Percentiles rank a stretch among this genome's conserved stretches.
phyloP scores from a whole-genome alignment of 2,888 invertebrate species.

The Synergus laeviventris region DNA sequence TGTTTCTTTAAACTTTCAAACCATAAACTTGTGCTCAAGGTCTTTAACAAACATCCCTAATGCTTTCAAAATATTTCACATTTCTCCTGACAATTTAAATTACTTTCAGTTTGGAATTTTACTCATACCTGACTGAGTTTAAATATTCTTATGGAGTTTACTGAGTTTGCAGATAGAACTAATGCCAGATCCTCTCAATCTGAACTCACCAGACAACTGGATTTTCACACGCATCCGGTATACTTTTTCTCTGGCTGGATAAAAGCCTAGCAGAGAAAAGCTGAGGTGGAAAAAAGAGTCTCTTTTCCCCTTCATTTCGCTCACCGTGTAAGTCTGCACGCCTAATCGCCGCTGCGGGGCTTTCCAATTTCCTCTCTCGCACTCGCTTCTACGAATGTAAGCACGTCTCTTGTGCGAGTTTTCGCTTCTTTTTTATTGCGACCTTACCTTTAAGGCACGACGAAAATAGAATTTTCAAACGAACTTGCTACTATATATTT shows the following conservation, averaged over 20 bases:
- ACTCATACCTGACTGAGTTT: neutral
- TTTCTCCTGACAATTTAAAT: neutral
- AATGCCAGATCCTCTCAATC: neutral
- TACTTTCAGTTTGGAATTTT: neutral
- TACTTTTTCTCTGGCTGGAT: constrained; percentile 11
- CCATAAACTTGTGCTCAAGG: neutral
- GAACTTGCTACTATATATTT: constrained; percentile 12
- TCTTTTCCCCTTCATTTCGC: constrained; percentile 44
- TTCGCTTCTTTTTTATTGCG: constrained; percentile 49
- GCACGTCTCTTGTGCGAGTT: constrained; percentile 49
- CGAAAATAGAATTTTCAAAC: constrained; percentile 40
- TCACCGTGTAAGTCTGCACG: constrained; percentile 41
- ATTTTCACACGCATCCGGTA: constrained; percentile 24
- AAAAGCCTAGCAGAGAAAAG: constrained; percentile 16
- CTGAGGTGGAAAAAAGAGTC: constrained; percentile 25
- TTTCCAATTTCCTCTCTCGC: constrained; percentile 64
- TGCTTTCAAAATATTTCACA: neutral
- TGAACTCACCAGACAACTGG: constrained; percentile 3
- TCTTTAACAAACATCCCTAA: neutral
- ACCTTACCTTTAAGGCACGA: constrained; percentile 17
- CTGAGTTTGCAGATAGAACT: neutral
- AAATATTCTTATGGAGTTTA: neutral
- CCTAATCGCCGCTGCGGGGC: constrained; percentile 52
- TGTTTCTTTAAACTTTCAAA: neutral
- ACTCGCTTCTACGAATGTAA: constrained; percentile 45